These are phyloP conservation scores for Sinhomidia bicolor DNA, from an alignment of 2,888 invertebrate genomes.

Conservation along the genomic window DNA sequence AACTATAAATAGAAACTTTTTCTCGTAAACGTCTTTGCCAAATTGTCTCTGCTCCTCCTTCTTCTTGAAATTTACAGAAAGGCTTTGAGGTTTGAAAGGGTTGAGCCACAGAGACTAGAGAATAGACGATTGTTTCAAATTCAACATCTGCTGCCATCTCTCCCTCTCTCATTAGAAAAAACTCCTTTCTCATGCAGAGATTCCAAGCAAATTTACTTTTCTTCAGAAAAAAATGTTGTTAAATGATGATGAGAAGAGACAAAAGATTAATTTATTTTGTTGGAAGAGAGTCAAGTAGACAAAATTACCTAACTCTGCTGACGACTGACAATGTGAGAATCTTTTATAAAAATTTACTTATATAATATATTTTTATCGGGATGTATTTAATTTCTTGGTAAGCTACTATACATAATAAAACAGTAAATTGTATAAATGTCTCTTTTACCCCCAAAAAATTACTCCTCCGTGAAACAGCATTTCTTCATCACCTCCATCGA, in stretches of 20 bases:
- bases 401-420: too few relatives aligned
- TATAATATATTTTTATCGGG: too few relatives aligned
- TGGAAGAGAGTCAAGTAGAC: neutral
- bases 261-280: slow-evolving; percentile 6
- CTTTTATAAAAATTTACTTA: too few relatives aligned
- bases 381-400: slow-evolving; percentile 88
- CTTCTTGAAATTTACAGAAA: too few relatives aligned
- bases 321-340: neutral
- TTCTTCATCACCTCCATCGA: too few relatives aligned
- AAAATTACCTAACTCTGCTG: neutral
- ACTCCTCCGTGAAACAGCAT: too few relatives aligned
- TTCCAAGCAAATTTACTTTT: neutral
- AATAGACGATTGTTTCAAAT: slow-evolving; percentile 1
- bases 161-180: neutral
- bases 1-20: neutral
- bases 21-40: neutral
- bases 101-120: too few relatives aligned
- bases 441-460: neutral
- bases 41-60: too few relatives aligned
- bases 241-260: too few relatives aligned
- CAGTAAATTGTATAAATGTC: slow-evolving; percentile 83
- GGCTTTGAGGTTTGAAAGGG: too few relatives aligned
- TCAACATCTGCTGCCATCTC: slow-evolving; percentile 15
- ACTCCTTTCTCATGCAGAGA: neutral
- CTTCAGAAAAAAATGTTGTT: too few relatives aligned